These are phyloP conservation scores for Potorous gilbertii DNA, from an alignment of 2,797 vertebrate species.

Conservation along the genomic window DNA sequence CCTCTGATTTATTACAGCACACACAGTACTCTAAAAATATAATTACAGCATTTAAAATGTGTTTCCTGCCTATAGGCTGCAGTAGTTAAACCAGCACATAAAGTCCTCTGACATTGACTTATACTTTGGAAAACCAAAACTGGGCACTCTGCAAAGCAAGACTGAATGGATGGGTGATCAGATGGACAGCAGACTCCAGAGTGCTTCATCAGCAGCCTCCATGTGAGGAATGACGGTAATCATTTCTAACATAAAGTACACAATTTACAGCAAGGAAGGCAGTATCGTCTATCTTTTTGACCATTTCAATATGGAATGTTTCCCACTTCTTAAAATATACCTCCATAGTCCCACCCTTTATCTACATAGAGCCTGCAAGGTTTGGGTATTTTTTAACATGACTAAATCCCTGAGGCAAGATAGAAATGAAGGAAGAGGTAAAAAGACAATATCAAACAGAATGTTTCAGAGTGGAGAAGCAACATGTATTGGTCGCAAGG, in stretches of 20 bases:
- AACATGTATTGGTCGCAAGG: neutral
- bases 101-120: conserved; percentile 75
- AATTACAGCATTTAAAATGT: conserved; percentile 71
- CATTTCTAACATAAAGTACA: conserved; percentile 77
- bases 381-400: conserved; percentile 22
- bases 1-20: conserved; percentile 47
- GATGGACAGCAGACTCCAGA: conserved; percentile 44
- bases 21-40: conserved; percentile 50
- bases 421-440: neutral
- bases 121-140: conserved; percentile 79
- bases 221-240: conserved; percentile 61
- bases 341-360: conserved; percentile 32
- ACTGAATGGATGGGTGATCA: conserved; percentile 71
- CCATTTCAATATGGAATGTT: conserved; percentile 77
- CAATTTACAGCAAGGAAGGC: conserved; percentile 74
- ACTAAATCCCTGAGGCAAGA: conserved; percentile 6
- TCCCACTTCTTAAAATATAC: conserved; percentile 49
- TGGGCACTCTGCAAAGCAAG: conserved; percentile 65
- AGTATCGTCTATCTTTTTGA: conserved; percentile 74
- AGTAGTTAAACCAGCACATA: conserved; percentile 75
- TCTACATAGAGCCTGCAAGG: conserved; percentile 11
- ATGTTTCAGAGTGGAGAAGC: neutral
- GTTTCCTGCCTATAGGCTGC: conserved; percentile 72
- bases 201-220: conserved; percentile 74
- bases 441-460: neutral